Conservation (phyloP, 2,113 vertebrate genomes). For the Lonchura striata region DNA sequence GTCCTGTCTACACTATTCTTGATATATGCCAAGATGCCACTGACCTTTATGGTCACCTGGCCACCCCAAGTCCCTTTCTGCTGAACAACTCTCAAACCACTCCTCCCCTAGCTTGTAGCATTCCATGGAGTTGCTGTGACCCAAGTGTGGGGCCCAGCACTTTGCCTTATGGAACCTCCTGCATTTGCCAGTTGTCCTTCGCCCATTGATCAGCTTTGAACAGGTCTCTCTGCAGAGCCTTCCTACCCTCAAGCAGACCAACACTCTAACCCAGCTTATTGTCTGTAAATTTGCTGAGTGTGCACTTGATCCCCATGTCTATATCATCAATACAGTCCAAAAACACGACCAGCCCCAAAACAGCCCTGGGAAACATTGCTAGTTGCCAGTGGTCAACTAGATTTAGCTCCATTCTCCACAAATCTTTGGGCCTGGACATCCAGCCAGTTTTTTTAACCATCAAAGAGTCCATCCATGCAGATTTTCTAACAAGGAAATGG, state of each 20-base stretch:
- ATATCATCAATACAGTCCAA: background rate
- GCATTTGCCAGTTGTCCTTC: background rate
- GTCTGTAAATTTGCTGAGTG: background rate
- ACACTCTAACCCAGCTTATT: background rate
- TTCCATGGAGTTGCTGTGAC: background rate
- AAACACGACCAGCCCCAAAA: background rate
- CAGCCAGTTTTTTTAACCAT: background rate
- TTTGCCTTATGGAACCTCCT: background rate
- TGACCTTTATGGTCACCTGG: background rate
- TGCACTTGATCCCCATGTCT: background rate
- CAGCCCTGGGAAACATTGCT: fast-evolving
- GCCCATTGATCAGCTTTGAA: fast-evolving
- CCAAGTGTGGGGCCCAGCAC: fast-evolving
- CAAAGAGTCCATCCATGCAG: background rate
- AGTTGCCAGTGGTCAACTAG: background rate
- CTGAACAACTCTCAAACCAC: background rate
- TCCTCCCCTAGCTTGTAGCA: background rate
- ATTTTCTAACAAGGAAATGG: background rate
- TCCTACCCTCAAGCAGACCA: background rate
- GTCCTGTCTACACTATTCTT: background rate
- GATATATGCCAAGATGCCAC: background rate
- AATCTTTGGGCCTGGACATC: fast-evolving
- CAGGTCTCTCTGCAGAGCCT: background rate
- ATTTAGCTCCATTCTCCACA: background rate
- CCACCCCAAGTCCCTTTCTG: background rate